Conservation (phyloP, 1,140 invertebrate species). For the Drosophila neocordata region DNA sequence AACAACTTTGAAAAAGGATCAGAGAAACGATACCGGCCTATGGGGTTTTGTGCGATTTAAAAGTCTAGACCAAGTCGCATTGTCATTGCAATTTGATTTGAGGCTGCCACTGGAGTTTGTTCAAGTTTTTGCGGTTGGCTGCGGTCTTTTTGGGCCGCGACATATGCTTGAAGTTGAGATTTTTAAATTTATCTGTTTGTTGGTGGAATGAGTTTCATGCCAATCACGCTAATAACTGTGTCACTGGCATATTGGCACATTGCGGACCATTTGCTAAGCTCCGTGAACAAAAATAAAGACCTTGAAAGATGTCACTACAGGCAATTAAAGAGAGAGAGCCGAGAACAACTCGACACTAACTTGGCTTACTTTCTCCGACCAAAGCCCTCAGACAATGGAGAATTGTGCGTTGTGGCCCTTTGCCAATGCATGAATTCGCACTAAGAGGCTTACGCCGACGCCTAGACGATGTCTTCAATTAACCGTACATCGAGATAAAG, state of each 20-base stretch:
- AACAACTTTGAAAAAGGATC: conserved; percentile 48
- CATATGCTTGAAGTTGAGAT: conserved; percentile 39
- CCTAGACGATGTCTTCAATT: conserved; percentile 63
- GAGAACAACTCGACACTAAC: conserved; percentile 51
- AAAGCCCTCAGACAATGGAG: conserved; percentile 55
- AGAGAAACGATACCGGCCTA: conserved; percentile 47
- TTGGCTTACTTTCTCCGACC: conserved; percentile 67
- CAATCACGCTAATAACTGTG: conserved; percentile 77
- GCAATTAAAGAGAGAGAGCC: conserved; percentile 59
- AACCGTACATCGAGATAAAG: conserved; percentile 75
- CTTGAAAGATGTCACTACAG: conserved; percentile 64
- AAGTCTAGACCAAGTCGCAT: conserved; percentile 52
- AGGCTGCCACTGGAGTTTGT: conserved; percentile 52
- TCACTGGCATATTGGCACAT: conserved; percentile 61
- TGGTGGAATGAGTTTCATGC: conserved; percentile 56
- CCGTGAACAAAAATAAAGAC: conserved; percentile 56
- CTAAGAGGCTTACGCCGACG: conserved; percentile 63
- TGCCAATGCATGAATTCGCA: conserved; percentile 49
- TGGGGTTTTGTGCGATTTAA: conserved; percentile 53
- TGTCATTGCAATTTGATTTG: conserved; percentile 58
- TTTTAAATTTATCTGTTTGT: conserved; percentile 25
- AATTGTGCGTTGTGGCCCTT: conserved; percentile 38
- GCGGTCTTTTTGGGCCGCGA: conserved; percentile 51
- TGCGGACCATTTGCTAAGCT: conserved; percentile 60
- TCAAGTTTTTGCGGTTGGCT: conserved; percentile 33